Evolutionary conservation across 2,888 invertebrate genomes (phyloP).

Genomic region (Cinara cedri): DNA sequence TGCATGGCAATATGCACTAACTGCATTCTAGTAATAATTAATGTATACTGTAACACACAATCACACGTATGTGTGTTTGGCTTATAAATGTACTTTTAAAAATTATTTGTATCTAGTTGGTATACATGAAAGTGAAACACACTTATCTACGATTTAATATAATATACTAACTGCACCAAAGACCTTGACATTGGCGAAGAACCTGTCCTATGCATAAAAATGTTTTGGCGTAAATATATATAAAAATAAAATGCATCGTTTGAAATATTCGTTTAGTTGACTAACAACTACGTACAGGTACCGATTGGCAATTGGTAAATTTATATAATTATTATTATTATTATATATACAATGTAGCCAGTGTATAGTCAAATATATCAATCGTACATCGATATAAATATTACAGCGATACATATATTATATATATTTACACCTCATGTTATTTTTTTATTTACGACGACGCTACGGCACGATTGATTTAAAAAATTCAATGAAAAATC

Average conservation of each 20-base stretch:
- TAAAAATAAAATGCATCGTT: slow-evolving; percentile 22
- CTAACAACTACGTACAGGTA: background rate
- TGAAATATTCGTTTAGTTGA: background rate
- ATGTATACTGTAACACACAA: background rate
- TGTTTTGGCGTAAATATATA: slow-evolving; percentile 31
- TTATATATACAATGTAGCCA: background rate
- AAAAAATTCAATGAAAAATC: no score
- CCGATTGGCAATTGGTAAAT: slow-evolving; percentile 10
- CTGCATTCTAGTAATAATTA: slow-evolving; percentile 11
- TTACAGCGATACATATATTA: no score
- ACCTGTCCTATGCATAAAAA: slow-evolving; percentile 47
- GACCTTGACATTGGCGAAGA: slow-evolving; percentile 54
- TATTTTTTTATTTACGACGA: no score
- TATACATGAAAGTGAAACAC: slow-evolving; percentile 43
- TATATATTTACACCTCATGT: no score
- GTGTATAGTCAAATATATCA: no score
- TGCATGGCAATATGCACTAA: background rate
- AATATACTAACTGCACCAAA: background rate
- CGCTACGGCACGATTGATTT: no score
- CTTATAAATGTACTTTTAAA: slow-evolving; percentile 27
- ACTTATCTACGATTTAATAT: slow-evolving; percentile 4
- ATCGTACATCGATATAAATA: no score
- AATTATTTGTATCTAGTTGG: slow-evolving; percentile 23
- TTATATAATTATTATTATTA: slow-evolving; percentile 8
- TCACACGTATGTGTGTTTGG: background rate